phyloP scores from a whole-genome alignment of 2,113 vertebrate genomes.

The Hippocampus mohnikei region DNA sequence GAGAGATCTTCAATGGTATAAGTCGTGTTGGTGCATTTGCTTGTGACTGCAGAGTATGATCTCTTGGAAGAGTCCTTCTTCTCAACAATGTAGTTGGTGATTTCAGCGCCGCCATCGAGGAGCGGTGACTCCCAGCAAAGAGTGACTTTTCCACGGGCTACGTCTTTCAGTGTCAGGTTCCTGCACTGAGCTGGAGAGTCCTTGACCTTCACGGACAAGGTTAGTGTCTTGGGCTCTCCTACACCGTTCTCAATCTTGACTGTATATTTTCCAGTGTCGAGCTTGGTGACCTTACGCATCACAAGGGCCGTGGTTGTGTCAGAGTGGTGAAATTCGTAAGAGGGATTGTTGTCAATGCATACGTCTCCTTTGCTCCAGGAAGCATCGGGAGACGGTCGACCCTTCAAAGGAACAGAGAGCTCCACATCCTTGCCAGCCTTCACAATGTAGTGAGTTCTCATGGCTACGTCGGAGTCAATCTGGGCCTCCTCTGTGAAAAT shows the following conservation, averaged over 20 bases:
- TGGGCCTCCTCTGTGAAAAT: constrained; percentile 88
- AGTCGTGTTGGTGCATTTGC: constrained; percentile 82
- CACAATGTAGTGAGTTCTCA: constrained; percentile 87
- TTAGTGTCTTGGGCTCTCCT: constrained; percentile 83
- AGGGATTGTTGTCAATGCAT: constrained; percentile 80
- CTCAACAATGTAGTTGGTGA: constrained; percentile 91
- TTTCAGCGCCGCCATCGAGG: constrained; percentile 87
- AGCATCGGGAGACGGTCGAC: constrained; percentile 86
- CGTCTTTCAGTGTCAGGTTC: constrained; percentile 86
- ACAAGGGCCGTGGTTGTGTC: constrained; percentile 84
- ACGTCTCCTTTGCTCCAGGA: constrained; percentile 90
- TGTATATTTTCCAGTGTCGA: constrained; percentile 90
- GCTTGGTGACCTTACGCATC: constrained; percentile 86
- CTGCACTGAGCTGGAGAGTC: constrained; percentile 89
- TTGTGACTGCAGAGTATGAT: constrained; percentile 84
- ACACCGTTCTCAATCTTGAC: constrained; percentile 92
- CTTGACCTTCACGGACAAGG: constrained; percentile 89
- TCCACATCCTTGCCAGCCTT: constrained; percentile 94
- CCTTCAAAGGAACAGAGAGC: constrained; percentile 89
- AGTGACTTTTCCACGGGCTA: constrained; percentile 87
- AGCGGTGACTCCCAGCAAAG: constrained; percentile 89
- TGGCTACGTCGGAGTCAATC: constrained; percentile 88
- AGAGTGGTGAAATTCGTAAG: constrained; percentile 88
- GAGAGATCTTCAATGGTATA: constrained; percentile 88
- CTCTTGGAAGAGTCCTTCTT: constrained; percentile 95